phyloP scores from a whole-genome alignment of 1,140 invertebrate genomes.

The Geopemphigus sp. region DNA sequence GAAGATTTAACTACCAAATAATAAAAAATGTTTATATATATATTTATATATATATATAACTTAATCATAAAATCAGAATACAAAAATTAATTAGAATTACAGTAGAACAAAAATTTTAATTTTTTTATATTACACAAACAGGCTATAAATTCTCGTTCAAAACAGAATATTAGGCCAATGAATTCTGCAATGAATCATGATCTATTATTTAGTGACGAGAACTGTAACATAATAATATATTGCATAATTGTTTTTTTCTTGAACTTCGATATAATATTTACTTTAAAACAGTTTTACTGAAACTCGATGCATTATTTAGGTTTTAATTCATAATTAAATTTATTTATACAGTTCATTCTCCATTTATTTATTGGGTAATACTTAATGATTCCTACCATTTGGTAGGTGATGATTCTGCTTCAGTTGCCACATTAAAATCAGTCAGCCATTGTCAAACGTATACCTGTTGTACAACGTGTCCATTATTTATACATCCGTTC shows the following conservation, averaged over 20 bases:
- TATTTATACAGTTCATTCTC: constrained; percentile 46
- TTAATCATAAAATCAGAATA: constrained; percentile 29
- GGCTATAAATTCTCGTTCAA: constrained; percentile 24
- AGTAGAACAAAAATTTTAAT: constrained; percentile 25
- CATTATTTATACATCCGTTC: constrained; percentile 37
- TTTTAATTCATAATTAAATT: constrained; percentile 38
- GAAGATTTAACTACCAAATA: constrained; percentile 24
- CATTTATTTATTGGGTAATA: constrained; percentile 45
- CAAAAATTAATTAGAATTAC: constrained; percentile 28
- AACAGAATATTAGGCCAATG: constrained; percentile 34
- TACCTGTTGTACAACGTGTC: constrained; percentile 46
- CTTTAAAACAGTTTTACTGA: constrained; percentile 44
- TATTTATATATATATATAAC: constrained; percentile 6
- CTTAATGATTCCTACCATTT: constrained; percentile 49
- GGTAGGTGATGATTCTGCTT: constrained; percentile 43
- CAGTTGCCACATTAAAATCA: constrained; percentile 14
- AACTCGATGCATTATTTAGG: constrained; percentile 36
- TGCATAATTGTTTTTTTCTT: constrained; percentile 42
- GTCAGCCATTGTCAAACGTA: constrained; percentile 45
- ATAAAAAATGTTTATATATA: background rate
- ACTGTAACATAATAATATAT: constrained; percentile 36
- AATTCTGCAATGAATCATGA: constrained; percentile 43
- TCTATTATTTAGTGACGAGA: constrained; percentile 32
- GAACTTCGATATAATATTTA: constrained; percentile 35
- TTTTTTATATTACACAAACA: constrained; percentile 16